Conservation (phyloP, 1,140 invertebrate species). For the Drosophila tropicalis region DNA sequence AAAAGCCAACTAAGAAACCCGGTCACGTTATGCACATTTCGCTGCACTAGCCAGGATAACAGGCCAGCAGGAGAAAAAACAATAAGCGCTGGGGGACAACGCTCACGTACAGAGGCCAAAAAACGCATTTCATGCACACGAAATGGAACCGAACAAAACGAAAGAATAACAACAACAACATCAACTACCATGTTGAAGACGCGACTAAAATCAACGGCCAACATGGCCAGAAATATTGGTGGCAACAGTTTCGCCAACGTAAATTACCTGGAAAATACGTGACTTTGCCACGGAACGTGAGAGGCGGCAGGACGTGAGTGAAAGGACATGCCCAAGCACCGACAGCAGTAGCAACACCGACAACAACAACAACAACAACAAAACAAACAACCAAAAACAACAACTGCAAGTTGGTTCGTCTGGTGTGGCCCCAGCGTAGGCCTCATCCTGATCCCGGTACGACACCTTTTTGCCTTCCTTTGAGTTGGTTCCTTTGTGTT, state of each 20-base stretch:
- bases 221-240: conserved; percentile 76
- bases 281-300: conserved; percentile 74
- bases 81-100: conserved; percentile 55
- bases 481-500: conserved; percentile 17
- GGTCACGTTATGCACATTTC: conserved; percentile 80
- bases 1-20: conserved; percentile 78
- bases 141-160: conserved; percentile 25
- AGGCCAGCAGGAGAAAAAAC: conserved; percentile 50
- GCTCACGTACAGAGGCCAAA: conserved; percentile 77
- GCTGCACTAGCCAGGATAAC: conserved; percentile 60
- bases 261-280: conserved; percentile 82
- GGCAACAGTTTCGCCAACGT: conserved; percentile 79
- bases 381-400: conserved; percentile 61
- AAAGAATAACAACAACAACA: conserved; percentile 19
- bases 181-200: conserved; percentile 35
- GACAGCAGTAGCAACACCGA: conserved; percentile 48
- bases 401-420: conserved; percentile 43
- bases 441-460: conserved; percentile 26
- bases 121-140: conserved; percentile 73
- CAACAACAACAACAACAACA: conserved; percentile 11
- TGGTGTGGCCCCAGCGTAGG: conserved; percentile 17
- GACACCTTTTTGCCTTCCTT: conserved; percentile 26
- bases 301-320: conserved; percentile 46
- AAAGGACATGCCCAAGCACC: conserved; percentile 27
- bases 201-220: conserved; percentile 67